A percentile compares a stretch with the other conserved stretches of the same genome.
Conservation (phyloP, 1,140 invertebrate species). For the Homalodisca vitripennis region DNA sequence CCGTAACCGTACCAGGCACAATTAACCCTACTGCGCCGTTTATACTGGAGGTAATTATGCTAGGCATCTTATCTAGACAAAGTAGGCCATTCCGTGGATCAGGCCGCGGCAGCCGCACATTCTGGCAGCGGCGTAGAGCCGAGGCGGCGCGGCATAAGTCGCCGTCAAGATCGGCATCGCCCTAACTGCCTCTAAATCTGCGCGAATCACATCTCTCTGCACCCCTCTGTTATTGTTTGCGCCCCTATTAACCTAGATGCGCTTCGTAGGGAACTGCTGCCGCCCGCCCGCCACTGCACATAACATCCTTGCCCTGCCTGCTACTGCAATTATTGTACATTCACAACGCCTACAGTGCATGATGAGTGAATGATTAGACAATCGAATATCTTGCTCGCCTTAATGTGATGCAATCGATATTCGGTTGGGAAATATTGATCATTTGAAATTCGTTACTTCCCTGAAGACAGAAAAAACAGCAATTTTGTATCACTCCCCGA, state of each 20-base stretch:
- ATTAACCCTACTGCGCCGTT: too few species aligned
- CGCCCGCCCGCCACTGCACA: not conserved
- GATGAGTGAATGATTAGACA: not conserved
- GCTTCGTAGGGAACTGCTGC: not conserved
- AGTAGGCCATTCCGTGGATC: slow-evolving; percentile 5
- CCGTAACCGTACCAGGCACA: not conserved
- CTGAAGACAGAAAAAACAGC: too few species aligned
- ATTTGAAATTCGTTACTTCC: too few species aligned
- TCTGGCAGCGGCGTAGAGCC: not conserved
- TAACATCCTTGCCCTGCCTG: not conserved
- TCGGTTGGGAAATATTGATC: not conserved
- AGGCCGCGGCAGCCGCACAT: not conserved
- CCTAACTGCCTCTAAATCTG: not conserved
- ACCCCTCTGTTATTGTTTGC: slow-evolving; percentile 6
- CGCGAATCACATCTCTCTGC: not conserved
- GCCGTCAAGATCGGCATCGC: not conserved
- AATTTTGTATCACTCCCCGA: too few species aligned
- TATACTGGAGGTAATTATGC: too few species aligned
- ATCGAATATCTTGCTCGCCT: not conserved
- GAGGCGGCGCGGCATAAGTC: slow-evolving; percentile 1
- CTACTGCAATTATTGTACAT: not conserved
- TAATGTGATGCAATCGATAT: not conserved
- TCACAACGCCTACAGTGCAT: not conserved
- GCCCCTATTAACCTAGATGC: slow-evolving; percentile 1
- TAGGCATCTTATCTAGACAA: slow-evolving; percentile 14